Evolutionary conservation across 2,888 invertebrate species (phyloP), one percentile per base, ranked within the genome.

Genomic region (Steromphala cineraria): DNA sequence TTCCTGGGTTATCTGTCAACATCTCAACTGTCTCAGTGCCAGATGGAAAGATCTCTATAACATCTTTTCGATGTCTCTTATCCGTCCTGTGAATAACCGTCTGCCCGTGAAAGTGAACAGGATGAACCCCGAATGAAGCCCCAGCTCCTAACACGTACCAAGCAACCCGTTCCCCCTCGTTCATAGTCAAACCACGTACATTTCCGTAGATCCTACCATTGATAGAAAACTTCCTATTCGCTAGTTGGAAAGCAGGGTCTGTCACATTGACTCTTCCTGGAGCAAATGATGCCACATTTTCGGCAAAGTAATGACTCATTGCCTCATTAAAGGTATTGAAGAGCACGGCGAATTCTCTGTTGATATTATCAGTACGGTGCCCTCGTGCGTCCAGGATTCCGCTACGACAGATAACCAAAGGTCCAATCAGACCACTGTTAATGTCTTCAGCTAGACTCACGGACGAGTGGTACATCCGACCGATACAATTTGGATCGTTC

Each of bases 301-400:
- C 89, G 15, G 86, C 80, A 17, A 90, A 81, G 78, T 90, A 91
- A 87, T 89, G 90, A 67, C 90, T 90, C 19, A 86, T 79, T 77
- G 88, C 89, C 84, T 92, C 92, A 56, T 91, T 88, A 53, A 90
- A 87, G 8, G 91, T 88, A 55, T 85, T 81, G 82, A 88, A 90
- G 2, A 89, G 71, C 8, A 91, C 56, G 10, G 88, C 88, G 71
- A 91, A 90, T 80, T 92, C 92, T 36, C 84, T 78, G 31, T 88
- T 87, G 7, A 89, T 86, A 19, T 71, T 71, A 62, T 88, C 88
- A 7, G 62, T 78, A 10, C 87, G 75, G 53, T 84, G 81, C n/a
- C 87, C 84, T 7, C 74, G 56, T 0, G 79, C 71, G 67, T 84
- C 83, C 53, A 89, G 78, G 19, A 82, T 81, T 5, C 87, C 88